Percentiles rank a stretch among this genome's conserved stretches.
These are phyloP conservation scores for Corvus hawaiiensis DNA, from an alignment of 2,113 vertebrate genomes.

Conservation along the genomic window DNA sequence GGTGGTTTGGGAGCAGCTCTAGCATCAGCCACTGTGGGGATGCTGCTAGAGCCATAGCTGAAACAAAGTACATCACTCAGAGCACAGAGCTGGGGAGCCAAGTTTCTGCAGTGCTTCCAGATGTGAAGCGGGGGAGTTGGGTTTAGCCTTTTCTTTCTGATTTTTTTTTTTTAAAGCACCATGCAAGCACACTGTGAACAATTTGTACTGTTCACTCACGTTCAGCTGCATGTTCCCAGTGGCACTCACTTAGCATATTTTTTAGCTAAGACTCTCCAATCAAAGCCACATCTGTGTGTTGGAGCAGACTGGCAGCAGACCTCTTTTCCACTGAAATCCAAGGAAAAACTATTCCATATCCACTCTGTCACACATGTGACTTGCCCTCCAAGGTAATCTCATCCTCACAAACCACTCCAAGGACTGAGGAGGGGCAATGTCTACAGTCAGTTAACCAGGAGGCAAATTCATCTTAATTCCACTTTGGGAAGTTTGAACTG, in stretches of 20 bases:
- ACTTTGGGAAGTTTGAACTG: background rate
- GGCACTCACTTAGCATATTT: background rate
- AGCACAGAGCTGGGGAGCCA: background rate
- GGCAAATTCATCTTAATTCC: background rate
- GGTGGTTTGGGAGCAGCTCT: background rate
- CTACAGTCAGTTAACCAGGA: background rate
- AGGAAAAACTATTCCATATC: background rate
- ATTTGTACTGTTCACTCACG: background rate
- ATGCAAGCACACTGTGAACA: background rate
- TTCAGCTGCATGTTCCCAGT: background rate
- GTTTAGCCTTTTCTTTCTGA: background rate
- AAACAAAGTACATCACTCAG: background rate
- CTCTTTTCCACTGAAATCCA: background rate
- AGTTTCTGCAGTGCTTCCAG: slow-evolving; percentile 16
- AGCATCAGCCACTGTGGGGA: rapidly evolving
- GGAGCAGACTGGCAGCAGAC: background rate
- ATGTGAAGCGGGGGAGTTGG: background rate
- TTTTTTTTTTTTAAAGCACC: background rate
- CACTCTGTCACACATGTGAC: background rate
- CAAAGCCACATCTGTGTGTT: background rate
- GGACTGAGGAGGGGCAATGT: background rate
- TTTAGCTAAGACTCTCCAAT: background rate
- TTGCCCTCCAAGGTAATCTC: background rate
- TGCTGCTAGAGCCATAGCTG: background rate
- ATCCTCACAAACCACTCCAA: background rate